These are phyloP conservation scores for Habropoda laboriosa DNA, from an alignment of 1,140 invertebrate species.

Conservation along the genomic window DNA sequence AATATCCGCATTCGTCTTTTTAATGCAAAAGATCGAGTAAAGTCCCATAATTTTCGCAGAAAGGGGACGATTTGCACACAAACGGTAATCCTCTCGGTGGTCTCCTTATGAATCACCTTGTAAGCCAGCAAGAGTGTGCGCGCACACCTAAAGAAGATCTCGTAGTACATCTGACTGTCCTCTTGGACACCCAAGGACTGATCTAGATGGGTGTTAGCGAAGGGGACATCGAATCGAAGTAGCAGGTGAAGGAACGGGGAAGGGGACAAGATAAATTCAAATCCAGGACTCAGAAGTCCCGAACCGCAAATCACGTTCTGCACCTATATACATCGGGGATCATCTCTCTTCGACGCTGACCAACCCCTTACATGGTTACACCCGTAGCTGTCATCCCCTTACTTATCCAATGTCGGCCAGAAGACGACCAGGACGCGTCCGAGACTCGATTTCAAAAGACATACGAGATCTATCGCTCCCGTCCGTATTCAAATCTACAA, in stretches of 20 bases:
- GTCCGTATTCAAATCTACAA: constrained; percentile 24
- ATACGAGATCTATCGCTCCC: constrained; percentile 56
- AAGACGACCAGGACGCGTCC: constrained; percentile 46
- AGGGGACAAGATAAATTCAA: constrained; percentile 77
- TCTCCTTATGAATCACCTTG: constrained; percentile 58
- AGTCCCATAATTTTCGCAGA: constrained; percentile 50
- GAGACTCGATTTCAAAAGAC: constrained; percentile 66
- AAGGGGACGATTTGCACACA: constrained; percentile 53
- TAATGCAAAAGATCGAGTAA: neutral
- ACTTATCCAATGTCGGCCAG: constrained; percentile 71
- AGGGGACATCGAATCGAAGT: constrained; percentile 56
- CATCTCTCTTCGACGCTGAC: constrained; percentile 77
- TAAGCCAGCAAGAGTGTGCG: constrained; percentile 19
- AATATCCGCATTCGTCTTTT: neutral
- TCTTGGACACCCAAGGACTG: constrained; percentile 43
- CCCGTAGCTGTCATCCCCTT: constrained; percentile 72
- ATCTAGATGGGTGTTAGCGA: constrained; percentile 48
- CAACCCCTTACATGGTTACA: constrained; percentile 70
- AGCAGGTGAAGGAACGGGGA: constrained; percentile 49
- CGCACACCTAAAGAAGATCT: constrained; percentile 50
- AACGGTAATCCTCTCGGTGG: constrained; percentile 50
- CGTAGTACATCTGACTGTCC: constrained; percentile 58
- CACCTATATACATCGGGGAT: constrained; percentile 74
- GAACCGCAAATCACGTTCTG: constrained; percentile 77
- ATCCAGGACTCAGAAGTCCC: constrained; percentile 74